A percentile compares a stretch with the other conserved stretches of the same genome.
These are phyloP conservation scores for Agapostemon virescens DNA, from an alignment of 2,888 invertebrate species.

Conservation along the genomic window DNA sequence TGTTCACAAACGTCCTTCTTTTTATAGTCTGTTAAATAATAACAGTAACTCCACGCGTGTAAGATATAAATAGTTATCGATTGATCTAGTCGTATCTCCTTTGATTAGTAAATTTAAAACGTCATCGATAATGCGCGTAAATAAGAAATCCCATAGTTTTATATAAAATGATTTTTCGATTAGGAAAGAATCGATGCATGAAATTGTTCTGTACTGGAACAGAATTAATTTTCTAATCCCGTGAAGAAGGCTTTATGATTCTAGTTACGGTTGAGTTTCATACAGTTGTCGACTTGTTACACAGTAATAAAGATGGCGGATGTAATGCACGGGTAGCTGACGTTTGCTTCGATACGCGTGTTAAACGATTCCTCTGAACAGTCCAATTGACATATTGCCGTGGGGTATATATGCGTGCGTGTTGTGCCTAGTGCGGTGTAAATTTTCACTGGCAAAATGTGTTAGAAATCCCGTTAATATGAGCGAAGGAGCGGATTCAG, in stretches of 20 bases:
- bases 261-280: conserved; percentile 35
- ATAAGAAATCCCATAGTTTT: not conserved
- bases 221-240: not conserved
- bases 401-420: conserved; percentile 37
- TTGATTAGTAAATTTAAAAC: not conserved
- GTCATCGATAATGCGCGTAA: not conserved
- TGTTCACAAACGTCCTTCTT: not conserved
- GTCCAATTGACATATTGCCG: conserved; percentile 33
- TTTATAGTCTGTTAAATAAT: not conserved
- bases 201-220: not conserved
- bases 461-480: conserved; percentile 65
- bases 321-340: conserved; percentile 64
- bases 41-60: not conserved
- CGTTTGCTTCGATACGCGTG: conserved; percentile 70
- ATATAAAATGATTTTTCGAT: not conserved
- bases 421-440: conserved; percentile 41
- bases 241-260: not conserved
- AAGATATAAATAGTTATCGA: not conserved
- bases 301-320: conserved; percentile 73
- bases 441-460: conserved; percentile 61
- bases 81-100: not conserved
- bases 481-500: conserved; percentile 67
- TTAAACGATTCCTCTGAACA: conserved; percentile 61
- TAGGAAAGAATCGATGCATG: not conserved
- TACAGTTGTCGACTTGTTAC: conserved; percentile 57